phyloP scores from a whole-genome alignment of 2,113 vertebrate genomes.

The Desmodus rotundus region DNA sequence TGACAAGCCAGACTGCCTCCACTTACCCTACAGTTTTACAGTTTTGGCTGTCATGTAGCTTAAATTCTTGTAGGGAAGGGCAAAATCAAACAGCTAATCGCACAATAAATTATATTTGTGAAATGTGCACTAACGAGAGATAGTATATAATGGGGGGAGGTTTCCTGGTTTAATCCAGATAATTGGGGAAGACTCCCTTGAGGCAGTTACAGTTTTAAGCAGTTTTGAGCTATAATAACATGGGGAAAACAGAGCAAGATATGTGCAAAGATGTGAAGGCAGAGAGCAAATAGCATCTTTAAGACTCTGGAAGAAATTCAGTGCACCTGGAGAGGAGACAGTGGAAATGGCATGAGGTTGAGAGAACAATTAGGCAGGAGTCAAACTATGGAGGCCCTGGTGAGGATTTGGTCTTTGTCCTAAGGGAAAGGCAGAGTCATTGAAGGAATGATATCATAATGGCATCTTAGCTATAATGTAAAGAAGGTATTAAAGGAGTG shows the following conservation, averaged over 20 bases:
- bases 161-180: neutral
- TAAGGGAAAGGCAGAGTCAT: neutral
- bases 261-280: neutral
- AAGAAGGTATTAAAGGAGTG: neutral
- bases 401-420: neutral
- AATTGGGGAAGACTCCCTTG: neutral
- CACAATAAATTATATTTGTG: neutral
- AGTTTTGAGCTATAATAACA: neutral
- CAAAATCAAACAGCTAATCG: neutral
- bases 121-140: neutral
- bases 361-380: neutral
- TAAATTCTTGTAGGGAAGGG: neutral
- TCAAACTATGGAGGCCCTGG: neutral
- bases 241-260: neutral
- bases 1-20: no score
- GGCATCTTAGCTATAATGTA: neutral
- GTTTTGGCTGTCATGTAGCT: neutral
- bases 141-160: neutral
- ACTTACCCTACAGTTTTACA: neutral
- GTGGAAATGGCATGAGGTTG: neutral
- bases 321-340: neutral
- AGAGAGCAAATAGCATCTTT: neutral
- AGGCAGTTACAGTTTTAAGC: neutral
- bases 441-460: neutral
- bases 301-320: neutral